Conservation (phyloP, 2,888 invertebrate genomes). For the Lasius platythorax region DNA sequence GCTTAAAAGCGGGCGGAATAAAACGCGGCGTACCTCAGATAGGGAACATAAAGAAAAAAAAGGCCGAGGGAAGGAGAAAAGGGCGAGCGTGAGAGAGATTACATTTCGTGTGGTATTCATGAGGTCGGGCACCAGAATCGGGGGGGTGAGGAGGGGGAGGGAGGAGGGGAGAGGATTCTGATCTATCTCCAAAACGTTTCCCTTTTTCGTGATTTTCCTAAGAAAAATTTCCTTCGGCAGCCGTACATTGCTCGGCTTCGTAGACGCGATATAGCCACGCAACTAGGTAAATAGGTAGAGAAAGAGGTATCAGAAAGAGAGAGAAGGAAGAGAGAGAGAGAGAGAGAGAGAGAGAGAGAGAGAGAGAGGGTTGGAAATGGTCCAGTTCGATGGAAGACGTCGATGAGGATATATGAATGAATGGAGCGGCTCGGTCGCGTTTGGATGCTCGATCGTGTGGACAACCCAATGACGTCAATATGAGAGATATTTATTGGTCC, state of each 20-base stretch:
- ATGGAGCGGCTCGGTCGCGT: slow-evolving; percentile 38
- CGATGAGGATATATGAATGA: slow-evolving; percentile 55
- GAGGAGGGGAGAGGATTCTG: slow-evolving; percentile 19
- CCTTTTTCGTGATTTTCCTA: slow-evolving; percentile 54
- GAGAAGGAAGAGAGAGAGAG: background rate
- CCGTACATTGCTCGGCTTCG: slow-evolving; percentile 12
- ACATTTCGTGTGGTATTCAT: slow-evolving; percentile 62
- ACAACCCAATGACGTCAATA: slow-evolving; percentile 57
- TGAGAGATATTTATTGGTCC: slow-evolving; percentile 61
- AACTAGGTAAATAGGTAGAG: background rate
- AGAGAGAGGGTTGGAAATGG: slow-evolving; percentile 55
- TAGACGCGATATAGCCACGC: background rate
- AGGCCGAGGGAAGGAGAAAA: background rate
- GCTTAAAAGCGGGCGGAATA: slow-evolving; percentile 22
- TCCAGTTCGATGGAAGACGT: slow-evolving; percentile 59
- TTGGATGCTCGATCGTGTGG: slow-evolving; percentile 57
- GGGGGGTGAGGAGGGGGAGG: too few species aligned
- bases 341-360: background rate
- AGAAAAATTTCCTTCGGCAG: slow-evolving; percentile 5
- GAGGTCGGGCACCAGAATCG: slow-evolving; percentile 43
- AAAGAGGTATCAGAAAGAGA: background rate
- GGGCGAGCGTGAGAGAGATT: slow-evolving; percentile 55
- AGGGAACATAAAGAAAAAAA: background rate
- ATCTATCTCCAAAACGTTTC: slow-evolving; percentile 60
- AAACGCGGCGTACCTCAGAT: slow-evolving; percentile 32